Base-by-base conservation (phyloP, 1,140 invertebrate species). In the Drosophila parvula region DNA sequence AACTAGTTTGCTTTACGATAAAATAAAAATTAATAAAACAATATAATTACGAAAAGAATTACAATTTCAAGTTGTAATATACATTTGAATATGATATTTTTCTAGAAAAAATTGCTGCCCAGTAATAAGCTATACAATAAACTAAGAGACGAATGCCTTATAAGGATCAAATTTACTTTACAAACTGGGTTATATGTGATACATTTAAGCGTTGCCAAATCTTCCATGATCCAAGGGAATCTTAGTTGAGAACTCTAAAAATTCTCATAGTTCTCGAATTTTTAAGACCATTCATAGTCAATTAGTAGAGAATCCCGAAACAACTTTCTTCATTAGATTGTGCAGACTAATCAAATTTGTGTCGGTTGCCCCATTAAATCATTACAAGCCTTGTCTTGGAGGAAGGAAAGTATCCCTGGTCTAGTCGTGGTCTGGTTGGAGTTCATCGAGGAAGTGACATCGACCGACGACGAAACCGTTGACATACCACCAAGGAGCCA, bases 341-440 rank as follows among this genome's bases (percentile, higher is more conserved):
- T 5, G 28, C 32, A 22, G 8, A 38, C 68, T 85, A 84, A 84
- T 78, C 34, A 78, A 84, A 64, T 80, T 68, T 77, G 70, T 38
- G 76, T 65, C 32, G 50, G 59, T 32, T 63, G 70, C 44, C 44
- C 58, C 74, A 75, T 85, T 85, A 85, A 85, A 74, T 78, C 69
- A 65, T 80, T 74, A 84, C 64, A 55, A 70, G n/a, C 16, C 36
- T 28, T 16, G 36, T 55, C 22, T 79, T 60, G 14, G 10, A 18
- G 47, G 30, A 40, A 18, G 47, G 30, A 40, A 59, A 53, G 40
- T 40, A 30, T 9, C 2, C 30, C 18, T 14, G 70, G 50, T 55
- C 32, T 56, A 51, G 61, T 38, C 50, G 53, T 34, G 40, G 45
- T 47, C 50, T 65, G 32, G 36, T 48, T 60, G 30, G 41, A 62